phyloP scores from a whole-genome alignment of 2,888 invertebrate genomes.

The Monoplex corrugatus region DNA sequence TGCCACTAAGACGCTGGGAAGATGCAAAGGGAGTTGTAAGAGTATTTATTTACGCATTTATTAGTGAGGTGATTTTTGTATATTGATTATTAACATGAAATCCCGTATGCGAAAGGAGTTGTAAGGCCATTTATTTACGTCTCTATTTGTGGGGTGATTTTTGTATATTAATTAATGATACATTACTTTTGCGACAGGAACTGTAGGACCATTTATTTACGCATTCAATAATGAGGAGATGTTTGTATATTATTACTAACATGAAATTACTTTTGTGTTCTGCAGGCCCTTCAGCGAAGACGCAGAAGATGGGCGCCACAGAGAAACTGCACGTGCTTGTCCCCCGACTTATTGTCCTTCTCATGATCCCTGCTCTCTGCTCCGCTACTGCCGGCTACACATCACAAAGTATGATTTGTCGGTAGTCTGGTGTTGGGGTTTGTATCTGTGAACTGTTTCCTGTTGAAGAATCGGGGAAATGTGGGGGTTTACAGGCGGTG shows the following conservation, averaged over 20 bases:
- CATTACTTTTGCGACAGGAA: too few species aligned
- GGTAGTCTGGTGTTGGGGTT: background rate
- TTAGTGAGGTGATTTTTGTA: background rate
- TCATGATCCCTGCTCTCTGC: slow-evolving; percentile 26
- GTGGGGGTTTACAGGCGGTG: too few species aligned
- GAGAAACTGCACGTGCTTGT: background rate
- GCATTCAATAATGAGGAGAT: too few species aligned
- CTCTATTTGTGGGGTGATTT: background rate
- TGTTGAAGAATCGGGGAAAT: too few species aligned
- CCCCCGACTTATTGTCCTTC: background rate
- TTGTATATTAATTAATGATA: background rate
- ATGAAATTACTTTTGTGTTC: background rate
- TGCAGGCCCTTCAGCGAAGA: background rate
- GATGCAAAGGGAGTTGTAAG: too few species aligned
- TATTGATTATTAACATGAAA: background rate
- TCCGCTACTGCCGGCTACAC: slow-evolving; percentile 16
- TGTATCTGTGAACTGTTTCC: too few species aligned
- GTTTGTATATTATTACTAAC: too few species aligned
- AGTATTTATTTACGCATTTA: background rate
- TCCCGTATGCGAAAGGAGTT: background rate
- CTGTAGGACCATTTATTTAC: background rate
- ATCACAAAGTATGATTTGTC: slow-evolving; percentile 31
- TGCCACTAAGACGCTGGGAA: too few species aligned
- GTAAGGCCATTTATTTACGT: background rate
- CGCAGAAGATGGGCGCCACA: slow-evolving; percentile 38